Evolutionary conservation across 2,888 invertebrate genomes (phyloP), one percentile per base, ranked within the genome.

Genomic region (Hirtodrosophila duncani): DNA sequence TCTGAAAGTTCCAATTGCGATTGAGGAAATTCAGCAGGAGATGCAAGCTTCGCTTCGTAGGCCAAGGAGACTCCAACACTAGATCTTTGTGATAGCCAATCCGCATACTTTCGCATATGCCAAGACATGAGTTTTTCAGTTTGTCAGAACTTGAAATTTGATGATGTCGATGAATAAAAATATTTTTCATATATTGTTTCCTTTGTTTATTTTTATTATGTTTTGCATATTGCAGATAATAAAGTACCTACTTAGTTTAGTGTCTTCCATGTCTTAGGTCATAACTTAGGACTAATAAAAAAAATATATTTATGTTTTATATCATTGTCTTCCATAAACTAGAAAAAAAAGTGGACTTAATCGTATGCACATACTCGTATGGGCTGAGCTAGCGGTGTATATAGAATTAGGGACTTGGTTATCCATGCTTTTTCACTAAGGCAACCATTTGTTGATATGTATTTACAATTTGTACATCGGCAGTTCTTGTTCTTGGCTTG

Each of bases 291-390:
- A 61, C 14, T 67, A 80, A 31, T 24, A 69, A 65, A 77, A 77
- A 68, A 66, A 59, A 53, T 31, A 45, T 58, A 50, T n/a, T n/a
- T n/a, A n/a, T n/a, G 67, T 80, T 83, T 84, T 82, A 84, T 63
- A 85, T 85, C 84, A 84, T 82, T 85, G 85, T 85, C 86, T 85
- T 85, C 85, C 85, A 74, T 74, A 51, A n/a, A 5, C 29, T 67
- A 71, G 42, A 66, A 62, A 60, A 61, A 81, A 67, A 80, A 69
- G 56, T 42, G 6, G 5, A 5, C 2, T 8, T 7, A 37, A 20
- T 26, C 39, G 51, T 58, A 64, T 1, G 3, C 4, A 18, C 41
- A 60, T 53, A n/a, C n/a, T n/a, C n/a, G n/a, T n/a, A n/a, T n/a
- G n/a, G n/a, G n/a, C n/a, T n/a, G n/a, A n/a, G n/a, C n/a, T n/a